Base-by-base conservation (phyloP, 2,888 invertebrate species). In the Phoenoteleia sp. region DNA sequence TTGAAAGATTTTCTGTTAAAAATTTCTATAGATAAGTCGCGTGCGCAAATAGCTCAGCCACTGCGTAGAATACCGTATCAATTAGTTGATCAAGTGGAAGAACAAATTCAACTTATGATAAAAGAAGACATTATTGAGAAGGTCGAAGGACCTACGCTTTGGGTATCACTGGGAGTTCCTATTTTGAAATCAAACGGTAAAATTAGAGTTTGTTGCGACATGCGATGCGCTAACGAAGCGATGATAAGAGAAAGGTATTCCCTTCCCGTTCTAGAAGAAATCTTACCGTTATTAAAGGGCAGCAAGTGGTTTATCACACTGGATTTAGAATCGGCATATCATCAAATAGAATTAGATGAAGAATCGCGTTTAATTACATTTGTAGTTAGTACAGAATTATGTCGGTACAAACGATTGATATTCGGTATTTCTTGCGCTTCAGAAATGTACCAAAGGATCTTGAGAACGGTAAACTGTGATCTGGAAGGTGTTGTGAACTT, bases 121-220 rank as follows among this genome's bases (percentile, higher is more conserved):
- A 84, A 87, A 2, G n/a, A 76, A 7, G 90, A 89, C 66, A 89
- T 90, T 19, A 86, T 90, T 3, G 90, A 90, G 80, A 75, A 79
- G 60, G 89, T 90, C 3, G 67, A 87, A 33, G 90, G 81, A 15
- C 87, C 89, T n/a, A 86, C 87, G 11, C 84, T 76, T 27, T 90
- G 88, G 89, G 79, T 89, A 3, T 88, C 88, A n/a, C 87, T 89
- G 2, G 75, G 91, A 2, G 90, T 91, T 6, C 88, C 88, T 6
- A 88, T 90, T 15, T 80, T 88, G 1, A 90, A 90, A 60, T 76
- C 88, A 29, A 85, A 88, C 54, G 88, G 87, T 0, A 83, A 87
- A 25, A 5, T 54, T 9, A 42, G 77, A 29, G 1, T 84, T 5
- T 84, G 79, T 42, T 15, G 77, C 13, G 90, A 91, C 76, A 88